Base-by-base conservation (phyloP, 2,888 invertebrate species). In the Holacanthella duospinosa region DNA sequence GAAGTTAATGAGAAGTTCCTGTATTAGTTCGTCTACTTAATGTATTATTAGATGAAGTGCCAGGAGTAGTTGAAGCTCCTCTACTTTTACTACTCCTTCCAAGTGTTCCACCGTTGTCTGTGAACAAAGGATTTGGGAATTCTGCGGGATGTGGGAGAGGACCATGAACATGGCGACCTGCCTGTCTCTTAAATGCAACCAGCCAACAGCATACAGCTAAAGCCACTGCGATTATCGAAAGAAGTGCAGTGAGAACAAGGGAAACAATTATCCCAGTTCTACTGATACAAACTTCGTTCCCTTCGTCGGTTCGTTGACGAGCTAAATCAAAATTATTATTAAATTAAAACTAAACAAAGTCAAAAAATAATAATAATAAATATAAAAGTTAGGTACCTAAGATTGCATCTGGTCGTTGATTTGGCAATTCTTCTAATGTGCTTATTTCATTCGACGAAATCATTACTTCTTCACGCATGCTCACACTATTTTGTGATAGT, bases 171-270 rank as follows among this genome's bases (percentile, higher is more conserved):
- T 90, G 67, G 81, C 44, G 24, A 19, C 21, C 90, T 60, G 92
- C 89, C 75, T 89, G 84, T 74, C 92, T 84, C 72, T 93, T 81
- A 80, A 93, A 93, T 74, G 93, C 93, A 85, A 93, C 89, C 70
- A 93, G 82, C 93, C 93, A 94, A 79, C 93, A 93, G 67, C 92
- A 93, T 64, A 93, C 93, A 63, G 93, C 93, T 59, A 93, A 89
- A 29, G 93, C 93, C 63, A 94, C 93, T 64, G 93, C 93, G 65
- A 93, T 93, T 69, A 94, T 82, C 64, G 93, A 93, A 75, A 94
- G 79, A 67, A 93, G 82, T 59, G 93, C 93, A 70, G 93, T 94
- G 76, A 94, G 87, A 68, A 93, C 88, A 75, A 93, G 81, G 71
- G 93, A 91, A 75, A 93, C 90, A 73, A 93, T 90, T 75, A 94